Evolutionary conservation across 1,140 invertebrate genomes (phyloP).

Genomic region (Protaetia brevitarsis): DNA sequence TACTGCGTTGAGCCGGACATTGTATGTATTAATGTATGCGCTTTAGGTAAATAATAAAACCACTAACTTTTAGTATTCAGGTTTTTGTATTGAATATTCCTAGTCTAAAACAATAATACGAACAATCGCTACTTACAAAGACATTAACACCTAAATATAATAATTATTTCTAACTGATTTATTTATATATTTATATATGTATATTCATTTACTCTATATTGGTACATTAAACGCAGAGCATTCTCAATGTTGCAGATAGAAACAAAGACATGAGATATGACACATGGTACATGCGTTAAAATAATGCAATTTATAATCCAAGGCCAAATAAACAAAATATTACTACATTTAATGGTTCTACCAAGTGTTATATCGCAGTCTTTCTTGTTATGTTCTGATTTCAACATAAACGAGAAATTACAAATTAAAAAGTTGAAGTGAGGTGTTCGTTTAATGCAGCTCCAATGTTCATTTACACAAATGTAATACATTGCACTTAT

Average conservation of each 20-base stretch:
- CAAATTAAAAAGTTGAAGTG: constrained; percentile 23
- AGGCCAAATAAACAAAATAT: no score
- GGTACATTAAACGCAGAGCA: constrained; percentile 36
- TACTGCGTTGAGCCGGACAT: background rate
- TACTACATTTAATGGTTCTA: background rate
- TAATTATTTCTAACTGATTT: constrained; percentile 42
- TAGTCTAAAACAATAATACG: constrained; percentile 49
- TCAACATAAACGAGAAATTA: constrained; percentile 25
- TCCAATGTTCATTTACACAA: constrained; percentile 28
- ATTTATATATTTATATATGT: constrained; percentile 49
- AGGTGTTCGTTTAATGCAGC: constrained; percentile 23
- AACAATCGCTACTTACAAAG: constrained; percentile 52
- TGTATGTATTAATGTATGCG: background rate
- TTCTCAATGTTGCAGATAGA: constrained; percentile 37
- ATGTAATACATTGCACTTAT: constrained; percentile 49
- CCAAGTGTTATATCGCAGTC: constrained; percentile 4
- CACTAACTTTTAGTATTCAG: constrained; percentile 27
- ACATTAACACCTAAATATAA: constrained; percentile 49
- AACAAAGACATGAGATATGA: constrained; percentile 25
- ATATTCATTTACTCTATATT: constrained; percentile 47
- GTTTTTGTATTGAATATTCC: constrained; percentile 49
- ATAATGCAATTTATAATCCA: constrained; percentile 20
- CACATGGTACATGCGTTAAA: constrained; percentile 14
- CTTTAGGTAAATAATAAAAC: background rate
- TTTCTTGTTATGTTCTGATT: background rate